Evolutionary conservation across 2,113 vertebrate genomes (phyloP).

Genomic region (Procavia capensis): DNA sequence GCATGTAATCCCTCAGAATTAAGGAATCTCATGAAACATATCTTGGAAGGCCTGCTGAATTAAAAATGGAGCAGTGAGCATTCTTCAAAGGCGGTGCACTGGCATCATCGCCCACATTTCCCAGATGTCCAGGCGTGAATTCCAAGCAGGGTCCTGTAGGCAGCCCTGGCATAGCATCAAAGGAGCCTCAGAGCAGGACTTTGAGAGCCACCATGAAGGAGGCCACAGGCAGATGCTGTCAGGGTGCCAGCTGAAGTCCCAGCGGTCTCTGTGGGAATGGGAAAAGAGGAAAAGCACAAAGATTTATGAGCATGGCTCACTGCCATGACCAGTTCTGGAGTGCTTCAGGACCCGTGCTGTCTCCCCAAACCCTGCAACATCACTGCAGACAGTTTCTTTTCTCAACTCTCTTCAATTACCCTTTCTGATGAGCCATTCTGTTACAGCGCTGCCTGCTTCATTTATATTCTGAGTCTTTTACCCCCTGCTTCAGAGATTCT

Average conservation of each 20-base stretch:
- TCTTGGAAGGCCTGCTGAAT: background rate
- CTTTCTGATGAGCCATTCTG: background rate
- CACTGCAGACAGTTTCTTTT: background rate
- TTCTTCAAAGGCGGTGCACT: background rate
- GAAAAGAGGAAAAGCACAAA: background rate
- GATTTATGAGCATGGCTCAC: background rate
- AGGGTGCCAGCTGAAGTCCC: too few species aligned
- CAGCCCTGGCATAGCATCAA: fast-evolving
- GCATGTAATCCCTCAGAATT: background rate
- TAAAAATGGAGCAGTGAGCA: background rate
- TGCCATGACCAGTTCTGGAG: background rate
- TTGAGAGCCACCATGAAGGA: background rate
- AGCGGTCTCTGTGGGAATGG: fast-evolving
- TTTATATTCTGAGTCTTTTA: background rate
- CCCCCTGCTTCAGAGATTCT: background rate
- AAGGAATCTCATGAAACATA: background rate
- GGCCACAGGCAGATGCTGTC: background rate
- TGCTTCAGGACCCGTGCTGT: background rate
- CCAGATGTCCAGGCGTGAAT: too few species aligned
- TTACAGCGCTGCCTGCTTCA: background rate
- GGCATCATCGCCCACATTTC: background rate
- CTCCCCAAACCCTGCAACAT: background rate
- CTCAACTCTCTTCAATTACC: background rate
- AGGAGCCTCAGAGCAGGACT: background rate
- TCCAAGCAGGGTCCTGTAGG: background rate